These are phyloP conservation scores for Lepas anatifera DNA, from an alignment of 2,888 invertebrate genomes.

Conservation along the genomic window DNA sequence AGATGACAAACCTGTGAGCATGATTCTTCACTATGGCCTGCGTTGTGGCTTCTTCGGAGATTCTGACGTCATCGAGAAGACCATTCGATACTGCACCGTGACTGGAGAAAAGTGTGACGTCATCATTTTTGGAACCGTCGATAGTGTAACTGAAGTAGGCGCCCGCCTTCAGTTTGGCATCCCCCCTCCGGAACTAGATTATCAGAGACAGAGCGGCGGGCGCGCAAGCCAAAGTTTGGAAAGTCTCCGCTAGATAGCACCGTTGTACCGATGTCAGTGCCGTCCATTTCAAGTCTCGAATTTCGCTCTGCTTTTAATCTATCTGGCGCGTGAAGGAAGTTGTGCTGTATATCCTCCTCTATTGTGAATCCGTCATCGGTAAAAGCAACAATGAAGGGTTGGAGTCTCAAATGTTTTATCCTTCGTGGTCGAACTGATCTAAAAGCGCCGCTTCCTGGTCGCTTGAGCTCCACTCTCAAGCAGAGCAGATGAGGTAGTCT, in stretches of 20 bases:
- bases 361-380: slow-evolving; percentile 18
- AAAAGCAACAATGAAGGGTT: slow-evolving; percentile 17
- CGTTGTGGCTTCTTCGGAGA: no score
- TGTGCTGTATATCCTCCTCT: slow-evolving; percentile 21
- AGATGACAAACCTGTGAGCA: no score
- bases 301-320: background rate
- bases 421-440: background rate
- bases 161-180: no score
- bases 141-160: background rate
- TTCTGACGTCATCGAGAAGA: no score
- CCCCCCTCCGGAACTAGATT: background rate
- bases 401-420: slow-evolving; percentile 15
- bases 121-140: background rate
- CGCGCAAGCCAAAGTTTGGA: background rate
- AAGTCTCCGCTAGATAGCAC: background rate
- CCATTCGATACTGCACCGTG: no score
- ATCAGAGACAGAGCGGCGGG: background rate
- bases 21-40: no score
- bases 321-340: slow-evolving; percentile 20
- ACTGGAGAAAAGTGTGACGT: background rate
- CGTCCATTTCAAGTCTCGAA: no score
- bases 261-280: no score
- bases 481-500: background rate
- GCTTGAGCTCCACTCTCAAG: background rate
- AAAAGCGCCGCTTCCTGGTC: background rate